These are phyloP conservation scores for Tenthredo mesomela DNA, from an alignment of 2,888 invertebrate genomes.

Conservation along the genomic window DNA sequence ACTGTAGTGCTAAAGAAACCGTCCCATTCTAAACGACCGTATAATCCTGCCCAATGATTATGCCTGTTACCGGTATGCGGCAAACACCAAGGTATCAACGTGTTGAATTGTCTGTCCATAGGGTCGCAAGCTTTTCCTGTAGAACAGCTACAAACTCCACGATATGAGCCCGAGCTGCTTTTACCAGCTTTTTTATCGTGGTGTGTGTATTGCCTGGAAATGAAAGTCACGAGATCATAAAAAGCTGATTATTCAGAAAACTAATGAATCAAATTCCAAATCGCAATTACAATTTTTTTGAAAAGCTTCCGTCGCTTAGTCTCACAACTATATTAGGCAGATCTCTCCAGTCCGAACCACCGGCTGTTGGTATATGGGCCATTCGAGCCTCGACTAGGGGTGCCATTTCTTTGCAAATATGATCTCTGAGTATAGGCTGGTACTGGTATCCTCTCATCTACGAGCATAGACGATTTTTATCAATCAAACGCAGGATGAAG, in stretches of 20 bases:
- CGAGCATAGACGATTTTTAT: neutral
- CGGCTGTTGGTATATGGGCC: conserved; percentile 85
- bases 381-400: conserved; percentile 89
- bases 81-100: conserved; percentile 93
- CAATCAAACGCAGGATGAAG: neutral
- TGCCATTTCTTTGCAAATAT: conserved; percentile 92
- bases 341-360: conserved; percentile 93
- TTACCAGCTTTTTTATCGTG: conserved; percentile 80
- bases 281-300: conserved; percentile 83
- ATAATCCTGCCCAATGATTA: conserved; percentile 93
- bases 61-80: conserved; percentile 93
- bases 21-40: conserved; percentile 90
- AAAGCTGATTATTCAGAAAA: neutral
- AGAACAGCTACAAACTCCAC: conserved; percentile 90
- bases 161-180: conserved; percentile 77
- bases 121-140: conserved; percentile 84
- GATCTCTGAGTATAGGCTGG: conserved; percentile 83
- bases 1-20: conserved; percentile 92
- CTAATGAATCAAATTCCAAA: too few species aligned
- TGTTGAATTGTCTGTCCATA: conserved; percentile 88
- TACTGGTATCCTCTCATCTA: conserved; percentile 83
- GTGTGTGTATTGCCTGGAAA: conserved; percentile 79
- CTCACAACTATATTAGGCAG: conserved; percentile 88
- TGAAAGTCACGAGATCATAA: neutral
- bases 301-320: conserved; percentile 85